Evolutionary conservation across 53 echinoderm and acorn worm genomes (phyloP).

Genomic region (Zoroaster sp.): DNA sequence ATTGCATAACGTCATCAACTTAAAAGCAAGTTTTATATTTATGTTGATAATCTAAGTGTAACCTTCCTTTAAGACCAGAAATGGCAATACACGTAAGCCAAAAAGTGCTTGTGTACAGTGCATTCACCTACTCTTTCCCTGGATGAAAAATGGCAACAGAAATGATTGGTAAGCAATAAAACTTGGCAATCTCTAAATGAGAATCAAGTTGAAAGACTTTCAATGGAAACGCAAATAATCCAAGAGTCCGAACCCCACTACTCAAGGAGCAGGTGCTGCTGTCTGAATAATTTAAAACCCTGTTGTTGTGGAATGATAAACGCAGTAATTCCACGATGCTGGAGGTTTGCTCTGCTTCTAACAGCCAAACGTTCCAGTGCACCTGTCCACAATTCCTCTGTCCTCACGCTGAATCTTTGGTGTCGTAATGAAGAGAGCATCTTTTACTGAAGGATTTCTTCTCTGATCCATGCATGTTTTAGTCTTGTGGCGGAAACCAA

Average conservation of each 20-base stretch:
- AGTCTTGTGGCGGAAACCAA: neutral
- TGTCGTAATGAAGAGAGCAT: neutral
- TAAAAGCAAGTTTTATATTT: too few relatives aligned
- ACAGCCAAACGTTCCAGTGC: neutral
- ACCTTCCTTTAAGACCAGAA: too few relatives aligned
- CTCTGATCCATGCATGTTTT: neutral
- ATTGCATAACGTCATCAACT: too few relatives aligned
- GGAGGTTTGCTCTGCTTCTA: neutral
- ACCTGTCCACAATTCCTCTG: neutral
- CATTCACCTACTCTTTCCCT: too few relatives aligned
- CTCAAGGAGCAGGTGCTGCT: neutral
- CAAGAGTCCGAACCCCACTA: neutral
- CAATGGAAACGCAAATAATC: too few relatives aligned
- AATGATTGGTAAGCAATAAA: too few relatives aligned
- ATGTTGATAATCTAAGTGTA: too few relatives aligned
- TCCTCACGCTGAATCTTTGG: neutral
- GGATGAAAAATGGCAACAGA: too few relatives aligned
- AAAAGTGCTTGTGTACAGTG: too few relatives aligned
- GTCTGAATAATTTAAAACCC: neutral
- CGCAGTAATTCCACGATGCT: neutral
- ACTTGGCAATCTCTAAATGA: too few relatives aligned
- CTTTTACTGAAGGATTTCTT: constrained; percentile 2
- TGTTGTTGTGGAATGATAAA: neutral
- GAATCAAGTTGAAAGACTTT: too few relatives aligned
- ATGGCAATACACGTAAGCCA: too few relatives aligned